A percentile compares a stretch with the other conserved stretches of the same genome.
These are phyloP conservation scores for Micoletzkya japonica DNA, from an alignment of 2,888 invertebrate genomes.

Conservation along the genomic window DNA sequence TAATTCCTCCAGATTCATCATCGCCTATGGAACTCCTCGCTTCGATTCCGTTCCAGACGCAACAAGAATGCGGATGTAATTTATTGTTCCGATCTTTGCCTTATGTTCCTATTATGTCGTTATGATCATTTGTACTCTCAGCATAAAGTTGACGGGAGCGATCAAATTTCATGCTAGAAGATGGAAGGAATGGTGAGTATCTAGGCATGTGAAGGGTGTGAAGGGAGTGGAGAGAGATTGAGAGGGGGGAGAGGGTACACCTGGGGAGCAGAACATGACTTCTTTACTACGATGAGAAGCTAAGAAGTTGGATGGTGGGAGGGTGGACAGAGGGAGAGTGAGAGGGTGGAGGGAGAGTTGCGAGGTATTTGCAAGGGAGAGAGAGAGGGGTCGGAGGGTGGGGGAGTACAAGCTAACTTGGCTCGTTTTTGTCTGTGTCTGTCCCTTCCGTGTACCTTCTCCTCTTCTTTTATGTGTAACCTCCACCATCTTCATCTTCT, in stretches of 20 bases:
- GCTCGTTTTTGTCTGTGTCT: not conserved
- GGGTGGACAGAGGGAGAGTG: not conserved
- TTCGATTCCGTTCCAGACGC: conserved; percentile 11
- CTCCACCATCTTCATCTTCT: too few relatives aligned
- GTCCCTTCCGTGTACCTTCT: not conserved
- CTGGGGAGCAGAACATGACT: not conserved
- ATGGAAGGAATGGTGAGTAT: too few relatives aligned
- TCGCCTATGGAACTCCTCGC: conserved; percentile 22
- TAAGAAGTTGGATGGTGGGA: not conserved
- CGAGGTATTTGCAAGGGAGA: not conserved
- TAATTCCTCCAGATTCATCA: conserved; percentile 6
- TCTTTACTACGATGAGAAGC: not conserved
- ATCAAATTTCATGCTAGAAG: too few relatives aligned
- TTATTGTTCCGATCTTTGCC: too few relatives aligned
- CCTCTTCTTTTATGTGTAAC: not conserved
- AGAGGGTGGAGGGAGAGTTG: not conserved
- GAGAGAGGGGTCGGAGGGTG: not conserved
- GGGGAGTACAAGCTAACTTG: not conserved
- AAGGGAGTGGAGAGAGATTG: not conserved
- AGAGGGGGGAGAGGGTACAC: not conserved
- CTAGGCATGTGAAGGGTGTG: too few relatives aligned
- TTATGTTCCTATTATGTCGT: not conserved
- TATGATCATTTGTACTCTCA: not conserved
- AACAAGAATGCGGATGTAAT: conserved; percentile 21
- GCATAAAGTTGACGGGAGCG: not conserved